A percentile compares a stretch with the other conserved stretches of the same genome.
phyloP scores from a whole-genome alignment of 2,113 vertebrate species.

The Tetraodon nigroviridis region DNA sequence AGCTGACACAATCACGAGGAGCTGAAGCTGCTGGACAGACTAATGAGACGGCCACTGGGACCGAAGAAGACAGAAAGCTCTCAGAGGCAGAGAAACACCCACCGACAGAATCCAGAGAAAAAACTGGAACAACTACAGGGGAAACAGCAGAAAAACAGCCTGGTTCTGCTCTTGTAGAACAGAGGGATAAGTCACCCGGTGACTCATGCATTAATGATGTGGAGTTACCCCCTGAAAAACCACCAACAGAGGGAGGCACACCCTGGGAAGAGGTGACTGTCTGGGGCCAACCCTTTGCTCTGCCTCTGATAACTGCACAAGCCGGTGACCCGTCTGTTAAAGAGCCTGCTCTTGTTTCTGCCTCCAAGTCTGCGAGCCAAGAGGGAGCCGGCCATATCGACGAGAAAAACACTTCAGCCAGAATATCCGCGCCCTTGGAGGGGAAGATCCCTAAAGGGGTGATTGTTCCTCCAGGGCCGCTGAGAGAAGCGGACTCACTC shows the following conservation, averaged over 20 bases:
- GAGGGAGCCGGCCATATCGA: not conserved
- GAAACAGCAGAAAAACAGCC: conserved; percentile 20
- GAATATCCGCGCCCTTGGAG: conserved; percentile 12
- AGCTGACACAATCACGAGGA: not conserved
- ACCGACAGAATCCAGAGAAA: conserved; percentile 24
- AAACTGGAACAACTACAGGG: conserved; percentile 19
- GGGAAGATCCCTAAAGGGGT: conserved; percentile 7
- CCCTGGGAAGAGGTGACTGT: conserved; percentile 18
- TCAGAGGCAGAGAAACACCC: not conserved
- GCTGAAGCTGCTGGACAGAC: conserved; percentile 34
- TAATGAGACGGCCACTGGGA: conserved; percentile 17
- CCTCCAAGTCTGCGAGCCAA: conserved; percentile 5
- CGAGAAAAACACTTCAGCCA: not conserved
- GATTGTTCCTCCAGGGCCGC: not conserved
- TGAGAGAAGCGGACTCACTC: conserved; percentile 6
- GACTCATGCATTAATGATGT: conserved; percentile 54
- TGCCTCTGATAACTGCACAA: not conserved
- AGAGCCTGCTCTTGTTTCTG: conserved; percentile 11
- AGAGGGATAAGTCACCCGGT: conserved; percentile 36
- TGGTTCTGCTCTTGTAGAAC: conserved; percentile 49
- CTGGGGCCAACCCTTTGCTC: conserved; percentile 16
- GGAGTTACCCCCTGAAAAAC: conserved; percentile 16
- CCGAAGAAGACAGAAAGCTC: conserved; percentile 19
- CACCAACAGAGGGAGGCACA: conserved; percentile 18
- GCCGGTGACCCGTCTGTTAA: not conserved